Evolutionary conservation across 2,113 vertebrate species (phyloP).

Genomic region (Eclectus roratus): DNA sequence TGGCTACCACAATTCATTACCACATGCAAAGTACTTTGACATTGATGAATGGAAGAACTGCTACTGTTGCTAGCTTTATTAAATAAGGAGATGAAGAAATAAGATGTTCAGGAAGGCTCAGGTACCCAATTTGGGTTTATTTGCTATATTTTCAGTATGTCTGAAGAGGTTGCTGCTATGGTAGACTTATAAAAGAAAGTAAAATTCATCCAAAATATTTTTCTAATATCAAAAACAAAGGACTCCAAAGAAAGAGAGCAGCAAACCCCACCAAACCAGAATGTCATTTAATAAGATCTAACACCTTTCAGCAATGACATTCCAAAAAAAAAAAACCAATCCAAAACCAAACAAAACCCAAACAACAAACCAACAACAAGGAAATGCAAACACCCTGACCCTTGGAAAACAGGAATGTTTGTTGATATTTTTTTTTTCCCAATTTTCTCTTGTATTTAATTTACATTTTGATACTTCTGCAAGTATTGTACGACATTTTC

Average conservation of each 20-base stretch:
- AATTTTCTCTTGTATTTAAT: not conserved
- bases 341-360: too few species aligned
- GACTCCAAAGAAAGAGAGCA: not conserved
- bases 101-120: not conserved
- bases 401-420: not conserved
- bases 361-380: not conserved
- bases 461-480: not conserved
- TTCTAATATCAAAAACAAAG: not conserved
- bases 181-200: not conserved
- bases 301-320: not conserved
- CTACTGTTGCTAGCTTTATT: not conserved
- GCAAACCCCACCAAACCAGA: not conserved
- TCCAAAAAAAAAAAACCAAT: not conserved
- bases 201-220: not conserved
- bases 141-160: not conserved
- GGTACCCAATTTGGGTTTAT: not conserved
- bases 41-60: not conserved
- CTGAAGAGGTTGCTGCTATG: not conserved
- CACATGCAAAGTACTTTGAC: not conserved
- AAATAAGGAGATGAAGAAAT: not conserved
- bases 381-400: not conserved
- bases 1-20: not conserved
- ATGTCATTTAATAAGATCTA: not conserved
- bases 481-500: not conserved
- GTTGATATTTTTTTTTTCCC: not conserved